A percentile compares a stretch with the other conserved stretches of the same genome.
Evolutionary conservation across 2,888 invertebrate species (phyloP).

Genomic region (Megaustenia siamemsis): DNA sequence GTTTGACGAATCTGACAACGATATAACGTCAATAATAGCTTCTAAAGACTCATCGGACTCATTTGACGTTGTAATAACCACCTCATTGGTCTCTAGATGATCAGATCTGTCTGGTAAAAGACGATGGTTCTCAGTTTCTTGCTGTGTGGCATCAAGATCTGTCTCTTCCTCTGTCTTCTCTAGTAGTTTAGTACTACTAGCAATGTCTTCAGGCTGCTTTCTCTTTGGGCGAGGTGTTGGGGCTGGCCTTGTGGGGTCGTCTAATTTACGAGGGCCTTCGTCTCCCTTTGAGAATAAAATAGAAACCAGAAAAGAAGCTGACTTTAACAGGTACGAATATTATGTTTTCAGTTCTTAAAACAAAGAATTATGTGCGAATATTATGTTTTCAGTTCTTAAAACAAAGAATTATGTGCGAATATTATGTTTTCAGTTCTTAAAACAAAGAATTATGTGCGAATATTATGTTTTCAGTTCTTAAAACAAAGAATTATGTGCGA

Average conservation of each 20-base stretch:
- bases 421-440: too few relatives aligned
- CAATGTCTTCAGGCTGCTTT: background rate
- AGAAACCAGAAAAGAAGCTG: background rate
- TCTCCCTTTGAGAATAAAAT: slow-evolving; percentile 44
- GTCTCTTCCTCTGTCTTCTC: background rate
- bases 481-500: too few relatives aligned
- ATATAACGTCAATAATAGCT: background rate
- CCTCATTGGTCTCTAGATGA: background rate
- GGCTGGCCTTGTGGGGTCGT: slow-evolving; percentile 25
- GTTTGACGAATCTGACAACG: background rate
- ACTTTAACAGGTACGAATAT: background rate
- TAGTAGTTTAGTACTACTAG: slow-evolving; percentile 24
- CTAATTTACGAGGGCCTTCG: slow-evolving; percentile 41
- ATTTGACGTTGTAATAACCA: background rate
- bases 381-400: too few relatives aligned
- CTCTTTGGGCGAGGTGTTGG: slow-evolving; percentile 20
- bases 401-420: too few relatives aligned
- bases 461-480: too few relatives aligned
- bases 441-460: too few relatives aligned
- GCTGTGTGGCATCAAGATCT: background rate
- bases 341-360: too few relatives aligned
- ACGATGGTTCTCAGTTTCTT: background rate
- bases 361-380: too few relatives aligned
- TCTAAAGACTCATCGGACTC: background rate
- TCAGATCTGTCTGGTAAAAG: background rate